These are phyloP conservation scores for Apis cerana DNA, from an alignment of 1,140 invertebrate genomes.

Conservation along the genomic window DNA sequence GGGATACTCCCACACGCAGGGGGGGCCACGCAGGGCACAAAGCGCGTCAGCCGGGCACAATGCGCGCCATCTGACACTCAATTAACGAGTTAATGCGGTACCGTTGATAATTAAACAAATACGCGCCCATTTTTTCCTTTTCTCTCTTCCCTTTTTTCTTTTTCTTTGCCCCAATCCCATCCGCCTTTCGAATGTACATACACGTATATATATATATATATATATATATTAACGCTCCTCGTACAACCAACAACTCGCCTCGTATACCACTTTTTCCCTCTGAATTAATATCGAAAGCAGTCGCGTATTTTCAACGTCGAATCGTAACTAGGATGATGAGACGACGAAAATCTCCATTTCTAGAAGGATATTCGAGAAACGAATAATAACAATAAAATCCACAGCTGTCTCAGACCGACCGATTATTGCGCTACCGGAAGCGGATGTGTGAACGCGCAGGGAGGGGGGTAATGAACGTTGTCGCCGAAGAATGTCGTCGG, in stretches of 20 bases:
- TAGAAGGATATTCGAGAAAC: no score
- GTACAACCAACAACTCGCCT: no score
- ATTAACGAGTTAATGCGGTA: slow-evolving; percentile 81
- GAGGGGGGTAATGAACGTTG: slow-evolving; percentile 74
- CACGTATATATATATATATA: not conserved
- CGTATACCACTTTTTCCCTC: no score
- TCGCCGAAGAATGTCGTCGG: slow-evolving; percentile 55
- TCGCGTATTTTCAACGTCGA: no score
- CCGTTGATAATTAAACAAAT: slow-evolving; percentile 81
- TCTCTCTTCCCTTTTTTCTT: no score
- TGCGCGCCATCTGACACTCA: slow-evolving; percentile 79
- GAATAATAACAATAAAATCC: no score
- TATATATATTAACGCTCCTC: no score
- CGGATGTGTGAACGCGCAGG: slow-evolving; percentile 80
- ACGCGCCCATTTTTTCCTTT: slow-evolving; percentile 63
- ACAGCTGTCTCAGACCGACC: slow-evolving; percentile 7
- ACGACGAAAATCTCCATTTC: no score
- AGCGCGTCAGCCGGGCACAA: slow-evolving; percentile 79
- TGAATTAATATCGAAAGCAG: no score
- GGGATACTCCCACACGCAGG: slow-evolving; percentile 58
- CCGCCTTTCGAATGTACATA: not conserved
- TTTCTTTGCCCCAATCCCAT: not conserved
- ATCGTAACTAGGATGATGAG: no score
- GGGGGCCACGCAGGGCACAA: slow-evolving; percentile 62
- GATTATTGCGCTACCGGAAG: slow-evolving; percentile 80